Evolutionary conservation across 2,888 invertebrate species (phyloP), one percentile per base, ranked within the genome.

Genomic region (Encarsia formosa): DNA sequence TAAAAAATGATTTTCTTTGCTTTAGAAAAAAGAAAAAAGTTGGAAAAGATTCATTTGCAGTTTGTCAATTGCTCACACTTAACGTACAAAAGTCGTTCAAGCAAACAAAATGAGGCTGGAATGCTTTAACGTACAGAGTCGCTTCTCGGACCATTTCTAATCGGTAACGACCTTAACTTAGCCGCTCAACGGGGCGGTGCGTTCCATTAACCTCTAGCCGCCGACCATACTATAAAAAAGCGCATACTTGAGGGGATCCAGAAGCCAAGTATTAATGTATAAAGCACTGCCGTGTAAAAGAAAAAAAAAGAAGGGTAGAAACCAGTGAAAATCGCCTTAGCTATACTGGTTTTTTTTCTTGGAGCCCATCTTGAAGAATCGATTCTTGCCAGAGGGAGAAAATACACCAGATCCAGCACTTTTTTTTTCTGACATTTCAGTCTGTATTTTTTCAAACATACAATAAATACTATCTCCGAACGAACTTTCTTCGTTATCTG

Each of bases 111-210:
- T 19, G 6, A 19, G 38, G 38, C 38, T 18, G 18, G 13, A 20
- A 22, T n/a, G n/a, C 13, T 15, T 22, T n/a, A 38, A n/a, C 18
- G 5, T 5, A 18, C 8, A 4, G 35, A 35, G 6, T 18, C 16
- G 34, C 37, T 22, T 56, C 47, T 59, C 58, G 61, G 58, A 60
- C 60, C 61, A 61, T 63, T 62, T 60, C 59, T 57, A 62, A 63
- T 65, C 60, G 64, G 62, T 63, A 67, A 64, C 62, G 63, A 57
- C 57, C 59, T 55, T 58, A 58, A 62, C 62, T 62, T 61, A 60
- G 56, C 57, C n/a, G 58, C 54, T 63, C 59, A 64, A 62, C 63
- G 62, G 47, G 64, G 62, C 54, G 54, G 57, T 60, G 61, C 62
- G 61, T 62, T 65, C 67, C 64, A 64, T 68, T 68, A 66, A 63